These are phyloP conservation scores for Onychostoma macrolepis DNA, from an alignment of 2,113 vertebrate genomes.

Conservation along the genomic window DNA sequence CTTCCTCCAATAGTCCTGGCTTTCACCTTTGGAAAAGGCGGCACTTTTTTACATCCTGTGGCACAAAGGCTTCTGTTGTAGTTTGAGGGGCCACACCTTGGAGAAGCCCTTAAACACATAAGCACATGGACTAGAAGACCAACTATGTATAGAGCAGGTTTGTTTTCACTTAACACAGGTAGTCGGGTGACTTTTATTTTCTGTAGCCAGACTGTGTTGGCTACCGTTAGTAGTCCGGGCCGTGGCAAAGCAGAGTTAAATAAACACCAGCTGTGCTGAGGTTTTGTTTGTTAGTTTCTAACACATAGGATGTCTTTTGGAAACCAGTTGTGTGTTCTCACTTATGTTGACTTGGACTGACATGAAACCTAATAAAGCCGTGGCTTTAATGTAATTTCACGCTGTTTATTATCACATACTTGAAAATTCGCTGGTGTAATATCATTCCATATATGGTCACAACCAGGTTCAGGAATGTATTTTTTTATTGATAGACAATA, in stretches of 20 bases:
- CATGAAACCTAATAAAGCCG: neutral
- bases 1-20: constrained; percentile 50
- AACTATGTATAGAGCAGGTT: constrained; percentile 42
- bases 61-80: constrained; percentile 31
- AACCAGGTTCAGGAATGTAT: neutral
- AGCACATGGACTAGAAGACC: constrained; percentile 20
- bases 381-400: neutral
- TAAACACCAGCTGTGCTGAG: constrained; percentile 40
- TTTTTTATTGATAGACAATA: neutral
- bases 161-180: constrained; percentile 48
- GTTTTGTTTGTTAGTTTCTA: constrained; percentile 29
- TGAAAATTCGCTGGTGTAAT: neutral
- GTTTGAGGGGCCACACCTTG: constrained; percentile 41
- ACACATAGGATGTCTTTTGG: neutral
- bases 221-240: neutral
- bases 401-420: neutral
- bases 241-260: constrained; percentile 21
- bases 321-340: neutral
- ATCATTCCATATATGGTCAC: neutral
- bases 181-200: constrained; percentile 28
- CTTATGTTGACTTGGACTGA: neutral
- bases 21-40: constrained; percentile 48
- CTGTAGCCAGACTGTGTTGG: constrained; percentile 34
- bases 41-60: constrained; percentile 46
- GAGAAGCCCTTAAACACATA: constrained; percentile 47